Evolutionary conservation across 2,888 invertebrate species (phyloP).

Genomic region (Orthosia incerta): DNA sequence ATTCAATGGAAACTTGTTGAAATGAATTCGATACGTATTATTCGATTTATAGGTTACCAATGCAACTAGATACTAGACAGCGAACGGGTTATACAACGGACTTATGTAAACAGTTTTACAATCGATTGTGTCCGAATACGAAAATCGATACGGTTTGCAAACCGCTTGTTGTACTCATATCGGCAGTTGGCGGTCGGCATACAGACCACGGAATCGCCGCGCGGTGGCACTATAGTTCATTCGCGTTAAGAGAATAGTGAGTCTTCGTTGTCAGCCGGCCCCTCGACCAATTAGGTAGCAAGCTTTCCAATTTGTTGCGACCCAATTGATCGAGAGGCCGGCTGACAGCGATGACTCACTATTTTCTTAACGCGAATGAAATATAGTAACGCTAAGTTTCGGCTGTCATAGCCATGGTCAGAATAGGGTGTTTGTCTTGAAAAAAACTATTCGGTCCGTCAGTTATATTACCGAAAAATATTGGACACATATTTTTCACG

Average conservation of each 20-base stretch:
- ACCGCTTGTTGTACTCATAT: constrained; percentile 24
- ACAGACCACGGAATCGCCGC: neutral
- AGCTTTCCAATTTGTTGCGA: too few relatives aligned
- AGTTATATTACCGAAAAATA: too few relatives aligned
- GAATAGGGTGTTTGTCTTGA: neutral
- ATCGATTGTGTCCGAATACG: constrained; percentile 36
- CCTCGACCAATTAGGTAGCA: too few relatives aligned
- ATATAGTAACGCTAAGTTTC: neutral
- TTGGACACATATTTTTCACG: too few relatives aligned
- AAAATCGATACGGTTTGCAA: constrained; percentile 31
- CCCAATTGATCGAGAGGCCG: too few relatives aligned
- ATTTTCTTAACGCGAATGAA: too few relatives aligned
- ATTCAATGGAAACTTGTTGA: constrained; percentile 36
- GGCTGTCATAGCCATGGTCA: neutral
- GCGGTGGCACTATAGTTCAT: too few relatives aligned
- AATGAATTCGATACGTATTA: constrained; percentile 53
- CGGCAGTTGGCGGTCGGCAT: constrained; percentile 16
- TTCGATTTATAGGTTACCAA: constrained; percentile 34
- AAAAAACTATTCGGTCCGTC: too few relatives aligned
- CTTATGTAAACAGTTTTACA: constrained; percentile 56
- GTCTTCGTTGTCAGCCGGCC: too few relatives aligned
- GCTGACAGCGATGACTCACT: too few relatives aligned
- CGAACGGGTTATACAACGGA: constrained; percentile 51
- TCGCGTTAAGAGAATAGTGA: too few relatives aligned
- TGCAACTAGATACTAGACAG: constrained; percentile 40